phyloP scores from a whole-genome alignment of 2,888 invertebrate genomes.

The Timandra comae region DNA sequence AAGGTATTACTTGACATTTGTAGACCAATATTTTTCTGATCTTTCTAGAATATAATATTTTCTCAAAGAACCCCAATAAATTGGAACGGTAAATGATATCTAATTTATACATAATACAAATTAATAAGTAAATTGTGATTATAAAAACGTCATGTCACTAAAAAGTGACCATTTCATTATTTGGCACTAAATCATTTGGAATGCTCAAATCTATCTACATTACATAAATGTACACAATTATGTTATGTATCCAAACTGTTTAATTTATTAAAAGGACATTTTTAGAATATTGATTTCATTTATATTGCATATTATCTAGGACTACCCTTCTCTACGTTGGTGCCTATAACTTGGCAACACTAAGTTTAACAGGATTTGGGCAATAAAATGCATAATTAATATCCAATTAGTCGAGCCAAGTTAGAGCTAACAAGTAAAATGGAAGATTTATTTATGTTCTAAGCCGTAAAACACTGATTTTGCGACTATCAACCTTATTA shows the following conservation, averaged over 20 bases:
- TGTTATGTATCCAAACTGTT: slow-evolving; percentile 40
- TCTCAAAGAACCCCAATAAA: slow-evolving; percentile 13
- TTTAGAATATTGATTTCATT: slow-evolving; percentile 43
- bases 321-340: slow-evolving; percentile 14
- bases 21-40: no score
- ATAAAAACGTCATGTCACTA: slow-evolving; percentile 33
- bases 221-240: slow-evolving; percentile 32
- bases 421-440: slow-evolving; percentile 22
- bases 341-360: slow-evolving; percentile 33
- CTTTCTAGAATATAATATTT: no score
- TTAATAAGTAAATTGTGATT: slow-evolving; percentile 57
- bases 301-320: slow-evolving; percentile 26
- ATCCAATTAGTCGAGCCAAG: slow-evolving; percentile 30
- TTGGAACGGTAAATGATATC: slow-evolving; percentile 31
- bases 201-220: slow-evolving; percentile 62
- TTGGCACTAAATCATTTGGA: slow-evolving; percentile 74
- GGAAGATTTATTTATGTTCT: slow-evolving; percentile 12
- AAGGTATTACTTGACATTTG: no score
- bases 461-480: slow-evolving; percentile 28
- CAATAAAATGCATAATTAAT: background rate
- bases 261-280: slow-evolving; percentile 24
- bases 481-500: slow-evolving; percentile 30
- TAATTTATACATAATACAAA: slow-evolving; percentile 32
- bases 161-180: slow-evolving; percentile 35
- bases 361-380: slow-evolving; percentile 16